A percentile compares a stretch with the other conserved stretches of the same genome.
phyloP scores from a whole-genome alignment of 2,113 vertebrate genomes.

The Hippocampus comes region DNA sequence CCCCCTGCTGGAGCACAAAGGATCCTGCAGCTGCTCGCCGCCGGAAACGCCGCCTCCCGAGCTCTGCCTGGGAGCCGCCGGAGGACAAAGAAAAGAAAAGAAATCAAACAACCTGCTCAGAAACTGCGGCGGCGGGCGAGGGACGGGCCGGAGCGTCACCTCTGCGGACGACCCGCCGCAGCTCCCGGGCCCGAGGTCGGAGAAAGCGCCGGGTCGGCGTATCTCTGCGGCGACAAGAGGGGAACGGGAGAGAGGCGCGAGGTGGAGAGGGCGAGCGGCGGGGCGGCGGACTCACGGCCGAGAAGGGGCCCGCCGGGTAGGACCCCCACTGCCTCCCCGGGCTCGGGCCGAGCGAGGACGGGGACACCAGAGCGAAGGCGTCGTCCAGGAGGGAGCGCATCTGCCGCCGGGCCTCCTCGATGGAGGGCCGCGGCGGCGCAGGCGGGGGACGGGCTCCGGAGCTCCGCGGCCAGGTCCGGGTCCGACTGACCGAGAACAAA shows the following conservation, averaged over 20 bases:
- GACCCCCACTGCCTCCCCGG: conserved; percentile 75
- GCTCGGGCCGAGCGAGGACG: conserved; percentile 78
- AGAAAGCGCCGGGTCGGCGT: conserved; percentile 86
- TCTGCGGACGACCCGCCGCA: conserved; percentile 78
- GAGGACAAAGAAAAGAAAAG: not conserved
- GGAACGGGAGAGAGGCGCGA: not conserved
- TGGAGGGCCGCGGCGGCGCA: conserved; percentile 87
- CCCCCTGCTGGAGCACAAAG: conserved; percentile 78
- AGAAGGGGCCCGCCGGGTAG: conserved; percentile 68
- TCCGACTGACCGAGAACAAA: conserved; percentile 77
- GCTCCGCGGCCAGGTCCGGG: conserved; percentile 84
- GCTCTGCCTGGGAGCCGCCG: conserved; percentile 68
- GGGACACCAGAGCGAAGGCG: conserved; percentile 93
- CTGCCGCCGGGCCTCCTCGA: conserved; percentile 95
- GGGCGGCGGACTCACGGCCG: conserved; percentile 66
- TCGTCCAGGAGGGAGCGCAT: conserved; percentile 97
- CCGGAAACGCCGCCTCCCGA: conserved; percentile 76
- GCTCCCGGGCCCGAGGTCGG: conserved; percentile 79
- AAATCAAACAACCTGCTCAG: not conserved
- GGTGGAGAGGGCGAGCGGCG: conserved; percentile 13
- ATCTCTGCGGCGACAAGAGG: conserved; percentile 73
- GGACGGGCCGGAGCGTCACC: conserved; percentile 60
- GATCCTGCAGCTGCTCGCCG: conserved; percentile 80
- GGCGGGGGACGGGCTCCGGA: conserved; percentile 76
- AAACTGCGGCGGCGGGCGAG: not conserved